Conservation (phyloP, 1,140 invertebrate genomes). For the Nasonia vitripennis region DNA sequence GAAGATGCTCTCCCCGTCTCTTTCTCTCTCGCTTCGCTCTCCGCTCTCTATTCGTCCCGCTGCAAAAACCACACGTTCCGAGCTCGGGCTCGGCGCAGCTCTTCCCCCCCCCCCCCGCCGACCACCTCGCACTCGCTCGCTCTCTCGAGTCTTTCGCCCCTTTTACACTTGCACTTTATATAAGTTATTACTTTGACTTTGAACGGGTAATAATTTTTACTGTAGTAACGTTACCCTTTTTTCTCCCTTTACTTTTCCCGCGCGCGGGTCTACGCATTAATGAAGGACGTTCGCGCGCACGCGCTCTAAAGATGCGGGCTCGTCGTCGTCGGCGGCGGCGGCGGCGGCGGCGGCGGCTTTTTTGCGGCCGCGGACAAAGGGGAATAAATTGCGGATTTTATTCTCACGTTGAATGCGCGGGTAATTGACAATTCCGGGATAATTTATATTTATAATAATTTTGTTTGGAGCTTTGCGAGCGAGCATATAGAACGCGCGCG, state of each 20-base stretch:
- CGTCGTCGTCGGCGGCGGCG: not conserved
- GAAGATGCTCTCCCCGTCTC: not conserved
- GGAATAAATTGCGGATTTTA: slow-evolving; percentile 33
- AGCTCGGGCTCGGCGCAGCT: not conserved
- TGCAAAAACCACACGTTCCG: slow-evolving; percentile 17
- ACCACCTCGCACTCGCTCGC: too few species aligned
- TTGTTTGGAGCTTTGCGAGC: slow-evolving; percentile 15
- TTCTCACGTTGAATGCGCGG: slow-evolving; percentile 13
- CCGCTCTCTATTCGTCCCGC: not conserved
- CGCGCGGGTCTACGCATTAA: slow-evolving; percentile 18
- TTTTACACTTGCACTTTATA: slow-evolving; percentile 45
- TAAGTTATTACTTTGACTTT: slow-evolving; percentile 43
- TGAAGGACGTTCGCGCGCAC: not conserved
- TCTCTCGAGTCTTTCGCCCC: not conserved
- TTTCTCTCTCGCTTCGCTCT: too few species aligned
- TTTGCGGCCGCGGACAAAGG: slow-evolving; percentile 26
- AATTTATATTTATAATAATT: slow-evolving; percentile 39
- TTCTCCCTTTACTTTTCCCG: not conserved
- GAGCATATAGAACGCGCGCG: not conserved
- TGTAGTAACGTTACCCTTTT: not conserved
- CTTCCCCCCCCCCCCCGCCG: not conserved
- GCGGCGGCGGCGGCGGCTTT: too few species aligned
- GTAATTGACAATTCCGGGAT: slow-evolving; percentile 41
- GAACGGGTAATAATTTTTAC: slow-evolving; percentile 42
- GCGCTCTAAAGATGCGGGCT: not conserved